These are phyloP conservation scores for Amiota communis DNA, from an alignment of 2,888 invertebrate species.

Conservation along the genomic window DNA sequence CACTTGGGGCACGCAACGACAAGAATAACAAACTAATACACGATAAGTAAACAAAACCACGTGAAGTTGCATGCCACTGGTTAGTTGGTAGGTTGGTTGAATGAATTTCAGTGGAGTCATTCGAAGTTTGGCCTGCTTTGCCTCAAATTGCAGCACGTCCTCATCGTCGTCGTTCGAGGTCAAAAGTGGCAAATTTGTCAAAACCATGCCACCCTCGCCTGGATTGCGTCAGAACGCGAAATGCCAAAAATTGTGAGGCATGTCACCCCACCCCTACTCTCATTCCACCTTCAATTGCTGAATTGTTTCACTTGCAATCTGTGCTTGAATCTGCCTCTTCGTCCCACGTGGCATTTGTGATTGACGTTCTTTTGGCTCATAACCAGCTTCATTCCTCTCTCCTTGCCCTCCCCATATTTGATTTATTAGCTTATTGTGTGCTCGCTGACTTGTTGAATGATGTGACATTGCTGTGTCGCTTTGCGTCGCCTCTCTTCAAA, in stretches of 20 bases:
- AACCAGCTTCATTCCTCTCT: neutral
- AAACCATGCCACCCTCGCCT: neutral
- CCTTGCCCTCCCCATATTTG: neutral
- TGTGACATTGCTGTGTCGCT: constrained; percentile 11
- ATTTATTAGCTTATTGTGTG: constrained; percentile 23
- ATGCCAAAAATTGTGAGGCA: constrained; percentile 2
- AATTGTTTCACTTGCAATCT: too few species aligned
- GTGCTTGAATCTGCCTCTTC: neutral
- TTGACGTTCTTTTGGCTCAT: constrained; percentile 21
- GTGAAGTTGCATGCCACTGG: constrained; percentile 12
- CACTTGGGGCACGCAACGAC: constrained; percentile 2
- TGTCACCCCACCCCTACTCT: neutral
- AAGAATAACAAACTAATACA: neutral
- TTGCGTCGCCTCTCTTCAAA: neutral
- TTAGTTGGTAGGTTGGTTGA: neutral
- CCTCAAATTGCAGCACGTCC: constrained; percentile 14
- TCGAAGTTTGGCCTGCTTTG: neutral
- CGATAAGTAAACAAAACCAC: constrained; percentile 9
- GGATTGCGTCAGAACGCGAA: constrained; percentile 1
- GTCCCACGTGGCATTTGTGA: neutral
- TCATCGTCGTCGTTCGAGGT: neutral
- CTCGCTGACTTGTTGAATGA: constrained; percentile 24
- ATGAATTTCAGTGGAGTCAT: neutral
- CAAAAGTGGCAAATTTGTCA: constrained; percentile 23
- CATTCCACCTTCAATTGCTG: too few species aligned